Conservation (phyloP, 2,888 invertebrate genomes). For the Axea sp. region DNA sequence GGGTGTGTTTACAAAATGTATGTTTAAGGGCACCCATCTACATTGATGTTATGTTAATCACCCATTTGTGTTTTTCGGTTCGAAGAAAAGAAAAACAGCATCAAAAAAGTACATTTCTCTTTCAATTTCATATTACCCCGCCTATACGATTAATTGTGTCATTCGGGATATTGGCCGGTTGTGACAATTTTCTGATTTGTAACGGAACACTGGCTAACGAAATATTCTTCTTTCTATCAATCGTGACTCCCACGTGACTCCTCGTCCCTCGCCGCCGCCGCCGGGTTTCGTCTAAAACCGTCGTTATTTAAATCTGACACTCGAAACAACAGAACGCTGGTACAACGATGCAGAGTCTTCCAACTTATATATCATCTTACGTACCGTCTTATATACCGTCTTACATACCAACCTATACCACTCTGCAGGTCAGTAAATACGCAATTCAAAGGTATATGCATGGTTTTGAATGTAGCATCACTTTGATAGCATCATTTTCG, state of each 20-base stretch:
- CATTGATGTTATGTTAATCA: conserved; percentile 22
- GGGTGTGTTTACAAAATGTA: conserved; percentile 34
- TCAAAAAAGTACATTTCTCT: no score
- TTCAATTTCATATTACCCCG: conserved; percentile 15
- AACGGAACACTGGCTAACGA: conserved; percentile 66
- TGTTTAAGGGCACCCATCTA: conserved; percentile 5
- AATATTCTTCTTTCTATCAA: conserved; percentile 73
- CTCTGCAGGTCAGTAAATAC: conserved; percentile 73
- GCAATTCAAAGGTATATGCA: conserved; percentile 17
- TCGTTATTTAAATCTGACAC: conserved; percentile 49
- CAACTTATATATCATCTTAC: conserved; percentile 62
- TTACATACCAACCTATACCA: conserved; percentile 70
- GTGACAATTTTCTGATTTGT: not conserved
- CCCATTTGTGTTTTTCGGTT: conserved; percentile 25
- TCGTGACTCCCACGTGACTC: conserved; percentile 71
- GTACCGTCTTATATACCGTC: conserved; percentile 62
- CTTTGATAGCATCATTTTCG: conserved; percentile 8
- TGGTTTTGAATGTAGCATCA: conserved; percentile 16
- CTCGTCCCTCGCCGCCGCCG: conserved; percentile 67
- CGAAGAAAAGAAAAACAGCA: not conserved
- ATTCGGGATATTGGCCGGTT: conserved; percentile 33
- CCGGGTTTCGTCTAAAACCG: conserved; percentile 62
- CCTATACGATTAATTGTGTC: conserved; percentile 21
- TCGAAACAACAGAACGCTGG: conserved; percentile 47
- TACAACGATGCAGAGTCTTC: conserved; percentile 64